Percentiles rank a stretch among this genome's conserved stretches.
phyloP scores from a whole-genome alignment of 2,797 vertebrate species.

The Halcyon chelicuti region DNA sequence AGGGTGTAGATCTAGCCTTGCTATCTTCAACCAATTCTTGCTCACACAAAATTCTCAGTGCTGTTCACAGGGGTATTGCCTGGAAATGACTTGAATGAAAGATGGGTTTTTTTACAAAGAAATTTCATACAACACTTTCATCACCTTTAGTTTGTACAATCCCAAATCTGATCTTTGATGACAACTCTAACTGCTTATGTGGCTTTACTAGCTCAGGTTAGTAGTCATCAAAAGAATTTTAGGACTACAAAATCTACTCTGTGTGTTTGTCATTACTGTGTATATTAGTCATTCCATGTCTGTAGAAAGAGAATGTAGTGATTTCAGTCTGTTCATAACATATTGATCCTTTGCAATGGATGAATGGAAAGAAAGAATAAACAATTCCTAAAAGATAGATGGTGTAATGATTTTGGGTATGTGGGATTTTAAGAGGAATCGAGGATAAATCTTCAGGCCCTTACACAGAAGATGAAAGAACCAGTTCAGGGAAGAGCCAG shows the following conservation, averaged over 20 bases:
- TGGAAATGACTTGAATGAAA: slow-evolving; percentile 33
- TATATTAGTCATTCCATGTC: background rate
- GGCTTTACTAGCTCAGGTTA: background rate
- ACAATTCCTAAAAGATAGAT: background rate
- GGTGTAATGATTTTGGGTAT: background rate
- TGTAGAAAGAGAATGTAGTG: background rate
- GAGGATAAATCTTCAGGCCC: background rate
- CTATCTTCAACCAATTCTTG: slow-evolving; percentile 8
- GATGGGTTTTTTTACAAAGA: background rate
- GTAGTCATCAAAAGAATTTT: background rate
- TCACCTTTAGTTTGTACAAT: slow-evolving; percentile 36
- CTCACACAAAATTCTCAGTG: slow-evolving; percentile 10
- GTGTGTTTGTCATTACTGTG: background rate
- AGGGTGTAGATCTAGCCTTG: background rate
- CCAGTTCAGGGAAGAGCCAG: background rate
- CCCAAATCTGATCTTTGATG: slow-evolving; percentile 13
- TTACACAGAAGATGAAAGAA: background rate
- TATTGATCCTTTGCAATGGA: background rate
- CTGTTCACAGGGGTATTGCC: background rate
- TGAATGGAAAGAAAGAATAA: background rate
- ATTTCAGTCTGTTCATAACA: background rate
- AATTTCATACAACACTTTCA: slow-evolving; percentile 3
- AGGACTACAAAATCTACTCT: background rate
- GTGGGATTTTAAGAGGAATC: background rate
- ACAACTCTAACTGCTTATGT: slow-evolving; percentile 35